Conservation (phyloP, 1,140 invertebrate genomes). For the Stegodyphus mimosarum region DNA sequence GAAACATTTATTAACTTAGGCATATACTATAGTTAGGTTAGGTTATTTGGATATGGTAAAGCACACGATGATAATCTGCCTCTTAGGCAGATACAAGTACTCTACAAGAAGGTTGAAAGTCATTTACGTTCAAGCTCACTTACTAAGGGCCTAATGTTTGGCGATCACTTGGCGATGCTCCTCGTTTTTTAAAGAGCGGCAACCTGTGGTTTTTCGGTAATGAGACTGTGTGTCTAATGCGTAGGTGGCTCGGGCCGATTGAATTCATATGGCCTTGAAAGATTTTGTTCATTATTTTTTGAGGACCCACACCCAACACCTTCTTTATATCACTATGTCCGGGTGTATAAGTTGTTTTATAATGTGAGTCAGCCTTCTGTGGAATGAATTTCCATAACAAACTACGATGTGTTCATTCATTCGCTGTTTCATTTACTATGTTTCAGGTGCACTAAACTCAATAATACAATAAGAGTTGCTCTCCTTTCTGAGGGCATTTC, state of each 20-base stretch:
- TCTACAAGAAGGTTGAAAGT: no score
- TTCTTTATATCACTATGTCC: conserved; percentile 29
- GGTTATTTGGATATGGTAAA: no score
- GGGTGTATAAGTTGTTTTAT: conserved; percentile 17
- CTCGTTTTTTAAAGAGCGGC: neutral
- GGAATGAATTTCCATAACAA: neutral
- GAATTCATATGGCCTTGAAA: conserved; percentile 43
- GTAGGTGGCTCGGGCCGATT: conserved; percentile 36
- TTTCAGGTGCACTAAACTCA: no score
- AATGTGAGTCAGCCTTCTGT: conserved; percentile 27
- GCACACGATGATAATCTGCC: no score
- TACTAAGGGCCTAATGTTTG: neutral
- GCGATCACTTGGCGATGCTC: conserved; percentile 1
- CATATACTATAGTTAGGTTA: no score
- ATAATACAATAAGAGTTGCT: no score
- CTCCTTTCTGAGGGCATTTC: no score
- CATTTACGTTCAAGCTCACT: no score
- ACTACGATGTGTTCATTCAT: neutral
- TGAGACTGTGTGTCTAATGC: conserved; percentile 13
- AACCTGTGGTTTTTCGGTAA: conserved; percentile 31
- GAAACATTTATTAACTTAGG: no score
- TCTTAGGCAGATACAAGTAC: no score
- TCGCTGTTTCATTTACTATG: neutral
- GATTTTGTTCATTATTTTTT: conserved; percentile 14
- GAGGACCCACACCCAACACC: conserved; percentile 41